Percentiles rank a stretch among this genome's conserved stretches.
Conservation (phyloP, 2,797 vertebrate genomes). For the Brachymystax lenok region DNA sequence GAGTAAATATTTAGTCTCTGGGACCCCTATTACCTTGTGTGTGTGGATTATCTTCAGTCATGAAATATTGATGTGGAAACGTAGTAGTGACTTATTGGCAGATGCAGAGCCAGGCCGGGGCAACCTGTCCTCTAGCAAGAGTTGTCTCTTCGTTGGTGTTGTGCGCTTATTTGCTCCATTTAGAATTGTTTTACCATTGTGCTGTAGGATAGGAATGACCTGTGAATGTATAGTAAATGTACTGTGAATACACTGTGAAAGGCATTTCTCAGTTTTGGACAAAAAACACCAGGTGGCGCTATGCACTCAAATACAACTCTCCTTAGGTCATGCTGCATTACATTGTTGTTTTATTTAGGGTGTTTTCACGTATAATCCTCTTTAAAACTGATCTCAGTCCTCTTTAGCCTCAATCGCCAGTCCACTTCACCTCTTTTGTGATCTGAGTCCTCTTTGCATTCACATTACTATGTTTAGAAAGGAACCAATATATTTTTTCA, state of each 20-base stretch:
- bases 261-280: neutral
- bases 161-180: neutral
- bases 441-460: no score
- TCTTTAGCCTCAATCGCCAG: no score
- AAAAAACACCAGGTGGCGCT: conserved; percentile 1
- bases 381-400: no score
- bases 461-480: no score
- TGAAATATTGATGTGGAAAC: neutral
- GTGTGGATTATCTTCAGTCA: conserved; percentile 3
- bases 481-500: no score
- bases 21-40: neutral
- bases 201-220: neutral
- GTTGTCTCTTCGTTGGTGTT: neutral
- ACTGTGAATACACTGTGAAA: neutral
- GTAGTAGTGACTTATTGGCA: neutral
- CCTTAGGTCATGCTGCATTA: neutral
- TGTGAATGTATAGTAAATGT: neutral
- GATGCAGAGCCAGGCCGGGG: neutral
- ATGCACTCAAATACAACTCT: neutral
- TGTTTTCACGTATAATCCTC: no score
- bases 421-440: no score
- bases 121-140: neutral
- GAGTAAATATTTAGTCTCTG: neutral
- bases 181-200: neutral
- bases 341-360: neutral